Conservation (phyloP, 2,113 vertebrate species). For the Toxostoma redivivum region DNA sequence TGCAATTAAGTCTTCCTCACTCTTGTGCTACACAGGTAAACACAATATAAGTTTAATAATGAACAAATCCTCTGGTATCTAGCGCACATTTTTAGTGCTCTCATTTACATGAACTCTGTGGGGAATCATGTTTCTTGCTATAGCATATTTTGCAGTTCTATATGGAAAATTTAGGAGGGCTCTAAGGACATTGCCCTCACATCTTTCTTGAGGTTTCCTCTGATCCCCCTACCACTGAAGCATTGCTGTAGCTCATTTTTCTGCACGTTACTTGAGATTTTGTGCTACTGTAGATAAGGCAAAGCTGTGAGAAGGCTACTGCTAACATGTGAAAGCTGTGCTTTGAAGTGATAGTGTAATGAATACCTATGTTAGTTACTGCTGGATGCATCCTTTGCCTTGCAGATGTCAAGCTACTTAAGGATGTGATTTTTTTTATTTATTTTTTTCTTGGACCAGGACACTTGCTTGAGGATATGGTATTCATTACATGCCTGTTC, state of each 20-base stretch:
- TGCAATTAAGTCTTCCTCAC: conserved; percentile 52
- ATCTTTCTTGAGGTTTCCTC: conserved; percentile 6
- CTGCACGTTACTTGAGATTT: not conserved
- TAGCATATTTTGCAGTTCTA: not conserved
- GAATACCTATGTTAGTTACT: not conserved
- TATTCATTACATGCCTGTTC: not conserved
- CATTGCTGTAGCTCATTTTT: not conserved
- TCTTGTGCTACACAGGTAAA: conserved; percentile 37
- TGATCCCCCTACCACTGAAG: not conserved
- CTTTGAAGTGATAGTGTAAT: conserved; percentile 19
- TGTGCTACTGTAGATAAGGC: conserved; percentile 11
- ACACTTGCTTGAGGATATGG: not conserved
- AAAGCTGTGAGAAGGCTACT: conserved; percentile 3
- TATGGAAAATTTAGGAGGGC: conserved; percentile 24
- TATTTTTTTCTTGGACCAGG: not conserved
- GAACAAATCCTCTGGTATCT: conserved; percentile 49
- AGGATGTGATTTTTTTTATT: not conserved
- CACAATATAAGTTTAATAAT: conserved; percentile 50
- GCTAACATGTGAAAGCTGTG: not conserved
- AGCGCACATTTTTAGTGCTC: conserved; percentile 25
- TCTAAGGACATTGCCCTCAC: not conserved
- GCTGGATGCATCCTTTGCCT: not conserved
- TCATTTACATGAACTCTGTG: conserved; percentile 22
- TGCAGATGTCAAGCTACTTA: not conserved
- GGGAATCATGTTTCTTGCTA: conserved; percentile 21